Percentiles rank a stretch among this genome's conserved stretches.
These are phyloP conservation scores for Colostygia pectinataria DNA, from an alignment of 2,888 invertebrate genomes.

Conservation along the genomic window DNA sequence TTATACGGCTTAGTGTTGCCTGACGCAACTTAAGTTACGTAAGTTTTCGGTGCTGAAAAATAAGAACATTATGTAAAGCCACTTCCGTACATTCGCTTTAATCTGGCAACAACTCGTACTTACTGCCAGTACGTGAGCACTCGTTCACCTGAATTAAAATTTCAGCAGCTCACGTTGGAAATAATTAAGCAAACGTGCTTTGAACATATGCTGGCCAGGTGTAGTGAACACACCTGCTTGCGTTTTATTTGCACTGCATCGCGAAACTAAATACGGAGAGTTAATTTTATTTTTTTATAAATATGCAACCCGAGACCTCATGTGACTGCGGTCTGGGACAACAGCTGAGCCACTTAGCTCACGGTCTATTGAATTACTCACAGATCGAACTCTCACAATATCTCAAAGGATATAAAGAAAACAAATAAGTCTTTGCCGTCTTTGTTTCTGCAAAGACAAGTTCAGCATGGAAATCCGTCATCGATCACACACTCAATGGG, in stretches of 20 bases:
- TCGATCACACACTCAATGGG: constrained; percentile 43
- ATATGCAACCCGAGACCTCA: constrained; percentile 69
- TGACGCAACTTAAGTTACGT: constrained; percentile 38
- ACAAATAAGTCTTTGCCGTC: constrained; percentile 40
- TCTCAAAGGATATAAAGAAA: constrained; percentile 48
- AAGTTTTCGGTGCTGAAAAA: constrained; percentile 11
- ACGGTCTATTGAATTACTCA: constrained; percentile 66
- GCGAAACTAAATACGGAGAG: constrained; percentile 75
- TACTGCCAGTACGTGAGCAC: constrained; percentile 41
- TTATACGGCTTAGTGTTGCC: constrained; percentile 55
- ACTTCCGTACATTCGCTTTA: constrained; percentile 28
- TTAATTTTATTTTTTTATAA: constrained; percentile 58
- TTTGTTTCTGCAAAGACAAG: constrained; percentile 41
- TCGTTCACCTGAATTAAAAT: constrained; percentile 46
- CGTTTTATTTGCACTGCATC: constrained; percentile 55
- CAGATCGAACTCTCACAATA: constrained; percentile 45
- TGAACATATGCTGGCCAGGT: constrained; percentile 75
- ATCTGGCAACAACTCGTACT: constrained; percentile 39
- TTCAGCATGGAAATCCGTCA: constrained; percentile 35
- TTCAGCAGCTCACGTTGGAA: constrained; percentile 48
- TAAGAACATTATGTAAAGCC: constrained; percentile 17
- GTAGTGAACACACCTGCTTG: constrained; percentile 68
- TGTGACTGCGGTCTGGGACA: constrained; percentile 52
- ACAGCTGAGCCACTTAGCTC: constrained; percentile 73
- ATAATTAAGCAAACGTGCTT: constrained; percentile 62